Conservation (phyloP, 2,113 vertebrate species). For the Ivindomyrus marchei region DNA sequence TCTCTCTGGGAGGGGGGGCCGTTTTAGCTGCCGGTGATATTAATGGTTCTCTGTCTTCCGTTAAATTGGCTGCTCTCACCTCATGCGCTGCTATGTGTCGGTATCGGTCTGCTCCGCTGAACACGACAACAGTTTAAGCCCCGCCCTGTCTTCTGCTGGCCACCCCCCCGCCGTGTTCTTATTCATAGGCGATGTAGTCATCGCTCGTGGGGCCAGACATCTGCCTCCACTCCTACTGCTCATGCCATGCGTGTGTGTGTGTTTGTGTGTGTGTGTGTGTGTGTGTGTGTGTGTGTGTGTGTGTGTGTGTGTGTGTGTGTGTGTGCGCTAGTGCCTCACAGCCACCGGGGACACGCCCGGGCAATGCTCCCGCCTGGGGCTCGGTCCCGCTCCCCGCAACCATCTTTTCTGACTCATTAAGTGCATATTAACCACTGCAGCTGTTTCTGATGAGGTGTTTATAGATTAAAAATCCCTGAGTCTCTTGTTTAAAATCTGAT, state of each 20-base stretch:
- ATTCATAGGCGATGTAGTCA: background rate
- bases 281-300: background rate
- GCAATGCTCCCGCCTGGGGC: background rate
- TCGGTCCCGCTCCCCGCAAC: background rate
- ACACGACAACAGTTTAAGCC: background rate
- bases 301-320: background rate
- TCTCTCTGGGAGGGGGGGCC: background rate
- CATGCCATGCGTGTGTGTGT: background rate
- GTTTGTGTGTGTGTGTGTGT: background rate
- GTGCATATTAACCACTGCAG: background rate
- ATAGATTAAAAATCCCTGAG: background rate
- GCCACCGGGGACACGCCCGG: background rate
- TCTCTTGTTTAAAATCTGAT: background rate
- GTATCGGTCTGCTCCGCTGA: too few species aligned
- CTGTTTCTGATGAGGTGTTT: background rate
- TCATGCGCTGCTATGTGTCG: background rate
- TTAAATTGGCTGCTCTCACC: background rate
- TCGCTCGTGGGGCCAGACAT: background rate
- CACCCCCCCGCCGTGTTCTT: background rate
- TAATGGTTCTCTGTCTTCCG: background rate
- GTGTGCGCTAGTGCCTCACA: background rate
- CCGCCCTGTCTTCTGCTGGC: background rate
- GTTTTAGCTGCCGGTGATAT: background rate
- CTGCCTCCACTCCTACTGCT: background rate
- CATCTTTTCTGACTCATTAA: slow-evolving; percentile 5